Conservation (phyloP, 1,140 invertebrate genomes). For the Dinoponera quadriceps region DNA sequence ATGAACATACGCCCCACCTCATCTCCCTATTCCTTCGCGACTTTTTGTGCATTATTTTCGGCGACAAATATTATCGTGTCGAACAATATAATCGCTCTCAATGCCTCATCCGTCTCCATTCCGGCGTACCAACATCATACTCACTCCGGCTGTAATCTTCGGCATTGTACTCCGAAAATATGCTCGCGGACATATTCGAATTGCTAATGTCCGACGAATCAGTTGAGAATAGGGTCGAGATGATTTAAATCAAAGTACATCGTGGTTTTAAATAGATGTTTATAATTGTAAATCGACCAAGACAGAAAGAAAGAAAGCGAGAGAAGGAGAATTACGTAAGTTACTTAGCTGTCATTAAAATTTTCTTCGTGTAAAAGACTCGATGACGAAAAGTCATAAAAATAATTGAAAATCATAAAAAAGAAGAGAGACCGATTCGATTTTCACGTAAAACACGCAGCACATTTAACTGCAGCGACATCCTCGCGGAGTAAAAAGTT, state of each 20-base stretch:
- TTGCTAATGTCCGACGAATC: slow-evolving; percentile 76
- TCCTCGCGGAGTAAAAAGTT: neutral
- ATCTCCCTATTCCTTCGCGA: slow-evolving; percentile 81
- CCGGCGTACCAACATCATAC: slow-evolving; percentile 51
- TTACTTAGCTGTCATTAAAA: neutral
- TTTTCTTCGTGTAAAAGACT: too few species aligned
- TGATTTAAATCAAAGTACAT: slow-evolving; percentile 9
- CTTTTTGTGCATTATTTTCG: slow-evolving; percentile 84
- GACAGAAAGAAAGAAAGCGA: too few species aligned
- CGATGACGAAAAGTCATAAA: too few species aligned
- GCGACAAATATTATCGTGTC: slow-evolving; percentile 86
- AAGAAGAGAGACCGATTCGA: neutral
- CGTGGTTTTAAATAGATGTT: neutral
- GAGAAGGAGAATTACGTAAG: neutral
- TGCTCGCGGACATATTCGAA: slow-evolving; percentile 81
- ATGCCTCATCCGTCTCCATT: slow-evolving; percentile 74
- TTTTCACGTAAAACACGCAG: neutral
- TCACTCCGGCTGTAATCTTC: slow-evolving; percentile 81
- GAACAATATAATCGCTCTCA: slow-evolving; percentile 84
- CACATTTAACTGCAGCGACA: neutral
- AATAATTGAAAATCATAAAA: too few species aligned
- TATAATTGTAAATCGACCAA: neutral
- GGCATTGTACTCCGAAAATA: slow-evolving; percentile 82
- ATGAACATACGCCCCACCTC: slow-evolving; percentile 80
- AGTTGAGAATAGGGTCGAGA: slow-evolving; percentile 21